Conservation (phyloP, 2,888 invertebrate genomes). For the Erebia aethiops region DNA sequence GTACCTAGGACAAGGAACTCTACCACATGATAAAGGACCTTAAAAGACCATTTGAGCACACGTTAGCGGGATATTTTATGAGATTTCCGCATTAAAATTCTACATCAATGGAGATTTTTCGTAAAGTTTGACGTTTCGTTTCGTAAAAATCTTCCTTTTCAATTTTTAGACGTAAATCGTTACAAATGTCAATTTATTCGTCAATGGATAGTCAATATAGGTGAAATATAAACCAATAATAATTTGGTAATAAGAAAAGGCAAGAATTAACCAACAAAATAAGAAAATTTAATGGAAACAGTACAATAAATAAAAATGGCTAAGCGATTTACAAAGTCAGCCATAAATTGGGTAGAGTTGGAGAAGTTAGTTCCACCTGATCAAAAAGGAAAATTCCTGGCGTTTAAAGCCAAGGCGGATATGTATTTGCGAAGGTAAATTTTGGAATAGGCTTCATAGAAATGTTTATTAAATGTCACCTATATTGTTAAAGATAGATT, state of each 20-base stretch:
- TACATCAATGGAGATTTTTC: too few species aligned
- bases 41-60: too few species aligned
- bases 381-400: conserved; percentile 57
- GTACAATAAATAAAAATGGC: background rate
- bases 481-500: background rate
- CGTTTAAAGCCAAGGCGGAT: conserved; percentile 69
- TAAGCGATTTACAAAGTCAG: conserved; percentile 54
- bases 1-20: too few species aligned
- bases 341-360: conserved; percentile 65
- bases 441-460: conserved; percentile 6
- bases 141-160: too few species aligned
- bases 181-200: background rate
- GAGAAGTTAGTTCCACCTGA: conserved; percentile 61
- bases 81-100: too few species aligned
- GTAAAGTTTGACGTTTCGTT: too few species aligned
- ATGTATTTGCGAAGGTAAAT: conserved; percentile 61
- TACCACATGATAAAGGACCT: too few species aligned
- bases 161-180: background rate
- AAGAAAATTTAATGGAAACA: background rate
- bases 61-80: too few species aligned
- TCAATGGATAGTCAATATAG: background rate
- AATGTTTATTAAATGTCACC: background rate
- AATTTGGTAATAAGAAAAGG: too few species aligned
- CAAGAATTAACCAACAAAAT: background rate
- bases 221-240: background rate